These are phyloP conservation scores for Tangara arthus DNA, from an alignment of 2,797 vertebrate genomes.

Conservation along the genomic window DNA sequence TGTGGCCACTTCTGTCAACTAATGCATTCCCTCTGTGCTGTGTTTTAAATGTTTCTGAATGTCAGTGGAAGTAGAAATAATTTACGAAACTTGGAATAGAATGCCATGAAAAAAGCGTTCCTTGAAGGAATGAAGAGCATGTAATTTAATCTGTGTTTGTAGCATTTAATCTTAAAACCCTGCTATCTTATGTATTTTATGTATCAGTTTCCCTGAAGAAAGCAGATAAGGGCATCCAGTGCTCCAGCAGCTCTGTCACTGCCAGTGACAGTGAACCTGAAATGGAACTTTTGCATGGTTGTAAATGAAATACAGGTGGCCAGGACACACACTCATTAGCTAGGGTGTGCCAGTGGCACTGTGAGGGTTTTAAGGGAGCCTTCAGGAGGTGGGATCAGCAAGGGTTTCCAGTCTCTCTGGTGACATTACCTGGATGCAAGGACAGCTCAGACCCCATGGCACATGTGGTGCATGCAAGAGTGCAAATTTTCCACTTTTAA, in stretches of 20 bases:
- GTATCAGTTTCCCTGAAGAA: neutral
- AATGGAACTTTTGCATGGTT: neutral
- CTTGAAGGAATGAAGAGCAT: constrained; percentile 16
- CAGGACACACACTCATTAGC: neutral
- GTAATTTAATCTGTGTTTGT: constrained; percentile 45
- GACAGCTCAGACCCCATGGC: neutral
- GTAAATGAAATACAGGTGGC: neutral
- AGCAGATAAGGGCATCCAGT: constrained; percentile 24
- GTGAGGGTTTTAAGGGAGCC: neutral
- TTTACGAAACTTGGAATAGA: constrained; percentile 6
- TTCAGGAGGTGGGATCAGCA: neutral
- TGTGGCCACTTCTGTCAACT: neutral
- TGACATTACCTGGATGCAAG: neutral
- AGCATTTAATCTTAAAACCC: constrained; percentile 28
- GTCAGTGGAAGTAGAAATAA: neutral
- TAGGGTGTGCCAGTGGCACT: neutral
- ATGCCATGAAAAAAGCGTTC: neutral
- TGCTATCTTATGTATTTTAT: neutral
- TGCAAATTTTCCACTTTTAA: neutral
- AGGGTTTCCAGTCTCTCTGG: neutral
- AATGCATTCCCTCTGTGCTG: neutral
- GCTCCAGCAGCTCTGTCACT: neutral
- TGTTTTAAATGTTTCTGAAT: neutral
- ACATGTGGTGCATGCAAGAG: neutral
- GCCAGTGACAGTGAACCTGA: neutral